Evolutionary conservation across 2,888 invertebrate genomes (phyloP), one percentile per base, ranked within the genome.

Genomic region (Neocrepidodera transversa): DNA sequence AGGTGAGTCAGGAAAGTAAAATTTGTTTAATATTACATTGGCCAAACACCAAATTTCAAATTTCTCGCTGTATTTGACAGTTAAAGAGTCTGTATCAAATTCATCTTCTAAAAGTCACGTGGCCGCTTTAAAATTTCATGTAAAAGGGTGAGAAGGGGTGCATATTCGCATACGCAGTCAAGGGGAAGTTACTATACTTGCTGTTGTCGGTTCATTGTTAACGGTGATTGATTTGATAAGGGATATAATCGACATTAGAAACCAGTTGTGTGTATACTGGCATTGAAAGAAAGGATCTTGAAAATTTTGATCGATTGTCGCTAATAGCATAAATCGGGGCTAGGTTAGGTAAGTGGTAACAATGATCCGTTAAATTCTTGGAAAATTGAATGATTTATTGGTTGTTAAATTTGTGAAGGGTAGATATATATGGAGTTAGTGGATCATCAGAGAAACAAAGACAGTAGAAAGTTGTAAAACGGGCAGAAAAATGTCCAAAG

Each of bases 201-300:
- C 71, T 66, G 67, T 69, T 75, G 74, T 74, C 74, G 72, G 70
- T 70, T 70, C 70, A 71, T 72, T 72, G 71, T 73, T 73, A 63
- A 61, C 52, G 43, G 58, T 73, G 75, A 75, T 74, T 73, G 75
- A 75, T 75, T 66, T 68, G 60, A 56, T 58, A 50, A 59, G 50
- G 36, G 58, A 32, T 58, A 61, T 51, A 67, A 62, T 66, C 65
- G 63, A 68, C 63, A 62, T 23, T 55, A 58, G 53, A 35, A 36
- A 14, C 8, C 16, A 58, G 56, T 43, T n/a, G n/a, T n/a, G n/a
- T n/a, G n/a, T n/a, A n/a, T n/a, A n/a, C n/a, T n/a, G 43, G 30
- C n/a, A 47, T 30, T 28, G n/a, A n/a, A n/a, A n/a, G n/a, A n/a
- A n/a, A n/a, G n/a, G n/a, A n/a, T n/a, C n/a, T n/a, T 45, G 18